These are phyloP conservation scores for Lophochroa leadbeateri DNA, from an alignment of 2,113 vertebrate genomes.

Conservation along the genomic window DNA sequence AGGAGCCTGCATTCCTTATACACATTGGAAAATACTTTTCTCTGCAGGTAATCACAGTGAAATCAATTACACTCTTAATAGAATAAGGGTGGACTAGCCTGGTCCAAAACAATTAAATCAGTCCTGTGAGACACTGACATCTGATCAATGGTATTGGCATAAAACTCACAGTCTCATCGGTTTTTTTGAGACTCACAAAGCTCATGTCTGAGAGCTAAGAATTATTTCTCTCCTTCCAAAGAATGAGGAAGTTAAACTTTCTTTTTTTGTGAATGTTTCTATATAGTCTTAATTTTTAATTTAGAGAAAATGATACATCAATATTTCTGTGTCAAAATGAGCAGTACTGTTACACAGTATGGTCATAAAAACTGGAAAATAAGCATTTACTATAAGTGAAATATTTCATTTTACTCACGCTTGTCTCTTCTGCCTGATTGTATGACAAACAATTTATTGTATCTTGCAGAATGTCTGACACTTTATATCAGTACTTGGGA, in stretches of 20 bases:
- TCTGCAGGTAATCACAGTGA: not conserved
- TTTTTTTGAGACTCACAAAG: not conserved
- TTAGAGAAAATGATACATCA: not conserved
- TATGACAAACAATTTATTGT: not conserved
- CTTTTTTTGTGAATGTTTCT: not conserved
- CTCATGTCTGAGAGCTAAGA: not conserved
- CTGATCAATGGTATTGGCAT: not conserved
- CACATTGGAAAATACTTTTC: not conserved
- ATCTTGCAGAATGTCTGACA: not conserved
- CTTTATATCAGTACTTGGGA: not conserved
- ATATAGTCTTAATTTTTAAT: not conserved
- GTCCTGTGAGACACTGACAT: not conserved
- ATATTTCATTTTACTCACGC: not conserved
- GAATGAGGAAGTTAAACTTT: not conserved
- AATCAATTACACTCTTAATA: constrained; percentile 14
- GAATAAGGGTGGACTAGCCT: not conserved
- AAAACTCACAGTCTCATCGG: accelerated
- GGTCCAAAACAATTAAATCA: not conserved
- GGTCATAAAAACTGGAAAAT: not conserved
- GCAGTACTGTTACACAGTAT: not conserved
- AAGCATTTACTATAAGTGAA: not conserved
- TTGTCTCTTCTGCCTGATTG: not conserved
- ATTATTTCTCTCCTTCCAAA: not conserved
- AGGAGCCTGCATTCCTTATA: not conserved
- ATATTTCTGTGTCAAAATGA: not conserved